Evolutionary conservation across 2,113 vertebrate genomes (phyloP), one percentile per base, ranked within the genome.

Genomic region (Protobothrops flavoviridis): DNA sequence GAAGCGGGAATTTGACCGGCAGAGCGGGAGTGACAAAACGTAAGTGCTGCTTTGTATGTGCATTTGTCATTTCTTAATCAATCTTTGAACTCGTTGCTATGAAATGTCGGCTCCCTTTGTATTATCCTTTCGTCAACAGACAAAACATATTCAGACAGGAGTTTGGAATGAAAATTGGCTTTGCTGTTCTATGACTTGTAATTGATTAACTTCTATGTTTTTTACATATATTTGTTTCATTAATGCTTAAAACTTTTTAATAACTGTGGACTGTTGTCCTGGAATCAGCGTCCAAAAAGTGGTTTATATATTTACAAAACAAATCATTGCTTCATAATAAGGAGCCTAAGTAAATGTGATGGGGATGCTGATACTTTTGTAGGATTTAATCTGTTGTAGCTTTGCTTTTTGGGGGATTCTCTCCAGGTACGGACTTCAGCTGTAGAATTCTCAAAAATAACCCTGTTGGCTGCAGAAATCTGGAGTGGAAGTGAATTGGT

Each of bases 1-100:
- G 92, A 99, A 98, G 94, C 88, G 96, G 53, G 99, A 98, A 88
- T 98, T 97, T 95, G 99, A 99, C 94, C 97, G 98, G 87, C 98
- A 98, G 55, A 98, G 97, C 92, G 98, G 96, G 33, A 98, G 93
- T 93, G 97, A 97, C 86, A 96, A 98, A 97, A 97, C 1, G 98
- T 98, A 97, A 98, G 98, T 97, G 48, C 91, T 95, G 45, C 91
- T 95, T 69, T 89, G 4, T 85, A 17, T 93, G 20, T 93, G n/a
- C 13, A 91, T 0, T 87, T 39, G 74, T 15, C 2, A 0, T 93
- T 9, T 24, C 50, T 1, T 90, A 53, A 52, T 50, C 59, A 20
- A 48, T 29, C n/a, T 81, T 81, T 81, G 69, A 39, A 8, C 15
- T 39, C 6, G 17, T 33, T 74, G 69, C n/a, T 74, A 33, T 33